Conservation (phyloP, 2,888 invertebrate species). For the Neoscelio sp. region DNA sequence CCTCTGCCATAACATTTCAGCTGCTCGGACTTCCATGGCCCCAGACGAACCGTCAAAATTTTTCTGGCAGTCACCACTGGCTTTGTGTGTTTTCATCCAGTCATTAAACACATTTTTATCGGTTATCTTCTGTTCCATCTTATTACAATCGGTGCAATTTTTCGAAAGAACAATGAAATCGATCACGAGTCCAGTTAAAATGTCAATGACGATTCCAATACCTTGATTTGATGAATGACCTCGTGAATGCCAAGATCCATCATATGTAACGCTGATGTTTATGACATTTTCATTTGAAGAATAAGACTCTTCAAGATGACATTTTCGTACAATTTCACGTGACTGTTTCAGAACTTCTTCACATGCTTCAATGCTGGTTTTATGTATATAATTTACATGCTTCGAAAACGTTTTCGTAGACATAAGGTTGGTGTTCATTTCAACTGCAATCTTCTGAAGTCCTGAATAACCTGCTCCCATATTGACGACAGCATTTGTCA, state of each 20-base stretch:
- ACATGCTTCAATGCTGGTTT: not conserved
- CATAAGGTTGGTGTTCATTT: conserved; percentile 9
- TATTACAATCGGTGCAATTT: not conserved
- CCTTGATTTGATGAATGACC: not conserved
- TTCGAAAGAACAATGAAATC: not conserved
- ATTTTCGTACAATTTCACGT: not conserved
- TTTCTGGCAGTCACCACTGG: conserved; percentile 7
- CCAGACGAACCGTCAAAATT: conserved; percentile 28
- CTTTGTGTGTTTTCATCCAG: conserved; percentile 10
- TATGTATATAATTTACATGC: not conserved
- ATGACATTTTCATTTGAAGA: not conserved
- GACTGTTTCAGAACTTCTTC: not conserved
- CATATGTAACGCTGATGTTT: not conserved
- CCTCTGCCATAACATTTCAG: conserved; percentile 20
- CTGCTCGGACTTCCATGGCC: conserved; percentile 21
- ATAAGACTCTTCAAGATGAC: not conserved
- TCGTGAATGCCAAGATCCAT: not conserved
- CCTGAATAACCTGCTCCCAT: conserved; percentile 17
- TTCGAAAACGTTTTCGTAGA: not conserved
- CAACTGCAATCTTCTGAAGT: not conserved
- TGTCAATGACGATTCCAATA: not conserved
- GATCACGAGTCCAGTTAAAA: not conserved
- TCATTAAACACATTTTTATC: not conserved
- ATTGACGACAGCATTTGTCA: too few relatives aligned
- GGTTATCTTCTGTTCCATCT: not conserved